Evolutionary conservation across 2,888 invertebrate genomes (phyloP).

Genomic region (Cactoblastis cactorum): DNA sequence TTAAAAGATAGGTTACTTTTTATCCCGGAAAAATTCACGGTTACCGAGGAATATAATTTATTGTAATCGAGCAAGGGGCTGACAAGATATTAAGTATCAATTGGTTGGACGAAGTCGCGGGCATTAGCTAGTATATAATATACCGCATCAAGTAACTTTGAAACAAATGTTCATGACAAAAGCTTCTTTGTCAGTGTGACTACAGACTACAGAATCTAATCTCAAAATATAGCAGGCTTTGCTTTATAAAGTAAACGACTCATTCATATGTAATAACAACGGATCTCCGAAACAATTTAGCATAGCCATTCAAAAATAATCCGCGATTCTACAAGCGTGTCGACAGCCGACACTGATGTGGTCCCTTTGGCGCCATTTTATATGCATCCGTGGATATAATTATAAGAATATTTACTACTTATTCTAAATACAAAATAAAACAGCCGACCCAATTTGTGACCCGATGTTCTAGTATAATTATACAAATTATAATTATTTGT

Average conservation of each 20-base stretch:
- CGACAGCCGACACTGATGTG: background rate
- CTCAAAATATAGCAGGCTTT: background rate
- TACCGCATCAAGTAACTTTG: background rate
- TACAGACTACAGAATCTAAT: background rate
- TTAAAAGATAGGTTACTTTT: too few relatives aligned
- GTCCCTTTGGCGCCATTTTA: background rate
- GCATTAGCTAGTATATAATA: too few relatives aligned
- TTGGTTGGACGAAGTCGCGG: too few relatives aligned
- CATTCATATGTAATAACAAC: slow-evolving; percentile 1
- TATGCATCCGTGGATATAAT: background rate
- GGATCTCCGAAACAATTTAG: slow-evolving; percentile 2
- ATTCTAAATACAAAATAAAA: too few relatives aligned
- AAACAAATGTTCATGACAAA: background rate
- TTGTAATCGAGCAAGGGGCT: too few relatives aligned
- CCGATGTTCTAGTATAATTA: too few relatives aligned
- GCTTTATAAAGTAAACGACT: background rate
- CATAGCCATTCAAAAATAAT: slow-evolving; percentile 4
- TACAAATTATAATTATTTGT: too few relatives aligned
- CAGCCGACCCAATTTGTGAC: too few relatives aligned
- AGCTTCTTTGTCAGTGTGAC: background rate
- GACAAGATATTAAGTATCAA: too few relatives aligned
- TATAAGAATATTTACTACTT: too few relatives aligned
- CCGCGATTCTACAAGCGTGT: background rate
- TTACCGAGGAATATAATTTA: too few relatives aligned
- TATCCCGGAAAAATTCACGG: too few relatives aligned